These are phyloP conservation scores for Branchipolynoe longqiensis DNA, from an alignment of 2,888 invertebrate species.

Conservation along the genomic window DNA sequence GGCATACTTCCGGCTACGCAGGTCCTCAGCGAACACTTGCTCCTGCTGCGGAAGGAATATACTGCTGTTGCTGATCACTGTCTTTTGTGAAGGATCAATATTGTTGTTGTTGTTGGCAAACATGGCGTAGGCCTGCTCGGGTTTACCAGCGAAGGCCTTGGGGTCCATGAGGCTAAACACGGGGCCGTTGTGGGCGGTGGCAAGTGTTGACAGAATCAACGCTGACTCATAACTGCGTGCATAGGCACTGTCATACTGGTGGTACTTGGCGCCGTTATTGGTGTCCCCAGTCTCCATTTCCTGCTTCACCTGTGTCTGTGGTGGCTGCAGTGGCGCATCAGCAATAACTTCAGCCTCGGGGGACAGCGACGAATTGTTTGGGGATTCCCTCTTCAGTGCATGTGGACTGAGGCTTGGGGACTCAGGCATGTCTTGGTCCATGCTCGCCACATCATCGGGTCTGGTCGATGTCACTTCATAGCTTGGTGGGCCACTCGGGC, in stretches of 20 bases:
- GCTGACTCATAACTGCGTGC: conserved; percentile 46
- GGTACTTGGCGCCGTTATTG: conserved; percentile 27
- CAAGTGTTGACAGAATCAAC: conserved; percentile 30
- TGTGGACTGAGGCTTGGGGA: conserved; percentile 44
- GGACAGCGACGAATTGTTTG: background rate
- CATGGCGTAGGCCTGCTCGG: conserved; percentile 29
- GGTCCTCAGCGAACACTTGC: conserved; percentile 45
- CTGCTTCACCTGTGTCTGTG: conserved; percentile 21
- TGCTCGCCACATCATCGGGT: conserved; percentile 50
- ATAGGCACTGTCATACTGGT: conserved; percentile 30
- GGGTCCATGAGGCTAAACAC: conserved; percentile 47
- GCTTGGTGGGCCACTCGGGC: conserved; percentile 21
- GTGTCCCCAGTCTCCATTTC: conserved; percentile 48
- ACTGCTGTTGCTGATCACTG: conserved; percentile 2
- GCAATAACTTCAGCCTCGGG: conserved; percentile 14
- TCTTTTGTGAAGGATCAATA: conserved; percentile 44
- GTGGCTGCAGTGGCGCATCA: background rate
- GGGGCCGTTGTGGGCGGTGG: conserved; percentile 21
- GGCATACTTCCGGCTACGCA: conserved; percentile 29
- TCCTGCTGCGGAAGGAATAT: conserved; percentile 27
- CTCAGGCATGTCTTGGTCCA: conserved; percentile 27
- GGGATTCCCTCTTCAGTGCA: conserved; percentile 6
- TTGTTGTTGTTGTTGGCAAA: conserved; percentile 31
- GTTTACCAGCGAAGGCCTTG: conserved; percentile 8
- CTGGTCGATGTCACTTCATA: conserved; percentile 56